Evolutionary conservation across 2,888 invertebrate genomes (phyloP), one percentile per base, ranked within the genome.

Genomic region (Cataglyphis albicans): DNA sequence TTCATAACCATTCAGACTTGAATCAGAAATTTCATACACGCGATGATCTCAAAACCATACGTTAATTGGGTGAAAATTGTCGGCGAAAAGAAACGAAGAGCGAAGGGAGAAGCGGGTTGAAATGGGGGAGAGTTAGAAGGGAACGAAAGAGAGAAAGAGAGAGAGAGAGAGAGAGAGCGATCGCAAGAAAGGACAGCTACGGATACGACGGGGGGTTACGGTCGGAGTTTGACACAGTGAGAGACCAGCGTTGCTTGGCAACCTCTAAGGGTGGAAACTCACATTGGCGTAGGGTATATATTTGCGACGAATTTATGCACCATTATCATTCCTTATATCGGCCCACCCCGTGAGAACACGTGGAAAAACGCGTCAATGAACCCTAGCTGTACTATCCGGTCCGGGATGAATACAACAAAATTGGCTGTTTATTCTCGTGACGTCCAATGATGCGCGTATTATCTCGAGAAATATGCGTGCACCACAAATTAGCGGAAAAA

Each of bases 141-240:
- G 67, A 67, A 76, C 35, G 78, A 57, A 55, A 59, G 70, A 21
- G 80, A 59, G 65, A 12, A 0, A 21, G 21, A 21, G 41, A 41
- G 41, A 44, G 15, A 44, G 44, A 64, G 59, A 52, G 70, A 18
- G 82, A 59, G 68, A n/a, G 63, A 78, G 67, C 67, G 44, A 44
- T 87, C 67, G 83, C 81, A 84, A 85, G 88, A 86, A 87, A 88
- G 86, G 87, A 89, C 83, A 86, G 88, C 73, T 81, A 63, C 81
- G 88, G 87, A 81, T 87, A 85, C 85, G 86, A 76, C 65, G 89
- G 72, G 78, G 55, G 72, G 59, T 80, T 70, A 72, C 72, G 72
- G 89, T 93, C 89, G 72, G 90, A 92, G 92, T 94, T 94, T 94
- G 93, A 93, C 93, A 93, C 94, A 93, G 94, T 93, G 91, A 92